Percentiles rank a stretch among this genome's conserved stretches.
phyloP scores from a whole-genome alignment of 1,140 invertebrate genomes.

The Drosophila ficusphila region DNA sequence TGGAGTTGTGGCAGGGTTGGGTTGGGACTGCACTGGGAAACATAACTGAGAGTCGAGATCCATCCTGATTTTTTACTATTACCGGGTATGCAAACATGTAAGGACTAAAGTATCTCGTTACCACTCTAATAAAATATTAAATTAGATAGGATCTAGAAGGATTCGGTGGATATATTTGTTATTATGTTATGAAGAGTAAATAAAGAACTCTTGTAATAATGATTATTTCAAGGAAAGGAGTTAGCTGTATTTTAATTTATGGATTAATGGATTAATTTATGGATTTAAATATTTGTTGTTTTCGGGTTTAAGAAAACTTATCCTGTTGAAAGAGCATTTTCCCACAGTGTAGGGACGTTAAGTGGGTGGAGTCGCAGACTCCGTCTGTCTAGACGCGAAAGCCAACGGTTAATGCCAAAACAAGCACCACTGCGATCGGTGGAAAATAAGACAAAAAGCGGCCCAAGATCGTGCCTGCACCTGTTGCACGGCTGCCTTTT shows the following conservation, averaged over 20 bases:
- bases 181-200: too few species aligned
- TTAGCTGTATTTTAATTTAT: too few species aligned
- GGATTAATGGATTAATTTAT: too few species aligned
- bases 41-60: too few species aligned
- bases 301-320: background rate
- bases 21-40: conserved; percentile 4
- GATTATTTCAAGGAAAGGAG: too few species aligned
- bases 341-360: background rate
- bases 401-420: conserved; percentile 52
- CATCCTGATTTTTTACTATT: too few species aligned
- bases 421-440: conserved; percentile 6
- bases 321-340: background rate
- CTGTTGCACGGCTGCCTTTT: conserved; percentile 38
- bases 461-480: conserved; percentile 61
- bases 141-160: too few species aligned
- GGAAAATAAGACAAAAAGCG: conserved; percentile 12
- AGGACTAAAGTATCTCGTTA: too few species aligned
- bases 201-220: too few species aligned
- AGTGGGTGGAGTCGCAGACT: conserved; percentile 34
- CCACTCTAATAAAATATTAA: too few species aligned
- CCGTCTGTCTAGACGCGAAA: conserved; percentile 26
- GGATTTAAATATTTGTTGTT: background rate
- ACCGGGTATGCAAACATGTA: too few species aligned
- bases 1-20: conserved; percentile 10
- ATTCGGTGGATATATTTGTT: too few species aligned